A percentile compares a stretch with the other conserved stretches of the same genome.
Conservation (phyloP, 1,140 invertebrate species). For the Drosophila bifasciata region DNA sequence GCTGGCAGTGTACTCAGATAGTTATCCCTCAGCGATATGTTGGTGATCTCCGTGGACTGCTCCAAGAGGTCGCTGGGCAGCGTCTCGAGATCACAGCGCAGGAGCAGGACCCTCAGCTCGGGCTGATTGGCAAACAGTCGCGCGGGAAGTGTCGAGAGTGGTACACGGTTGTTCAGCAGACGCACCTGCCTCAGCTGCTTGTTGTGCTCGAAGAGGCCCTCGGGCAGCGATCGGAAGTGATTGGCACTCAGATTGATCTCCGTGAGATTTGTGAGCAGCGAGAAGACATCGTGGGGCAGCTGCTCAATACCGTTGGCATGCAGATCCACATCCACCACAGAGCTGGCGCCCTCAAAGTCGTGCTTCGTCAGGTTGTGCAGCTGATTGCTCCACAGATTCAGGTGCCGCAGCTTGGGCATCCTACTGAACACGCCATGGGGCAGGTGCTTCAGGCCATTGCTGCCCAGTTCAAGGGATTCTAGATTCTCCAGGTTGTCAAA, state of each 20-base stretch:
- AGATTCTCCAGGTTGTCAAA: slow-evolving; percentile 86
- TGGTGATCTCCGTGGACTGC: slow-evolving; percentile 85
- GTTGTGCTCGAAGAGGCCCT: slow-evolving; percentile 86
- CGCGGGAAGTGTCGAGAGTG: slow-evolving; percentile 85
- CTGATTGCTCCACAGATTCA: slow-evolving; percentile 88
- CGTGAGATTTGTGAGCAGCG: slow-evolving; percentile 85
- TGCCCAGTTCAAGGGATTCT: slow-evolving; percentile 87
- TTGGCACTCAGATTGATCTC: slow-evolving; percentile 87
- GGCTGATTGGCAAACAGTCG: slow-evolving; percentile 86
- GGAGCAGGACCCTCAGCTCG: slow-evolving; percentile 85
- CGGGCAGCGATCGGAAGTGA: slow-evolving; percentile 86
- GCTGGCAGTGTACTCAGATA: slow-evolving; percentile 85
- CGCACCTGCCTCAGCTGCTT: slow-evolving; percentile 85
- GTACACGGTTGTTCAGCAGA: slow-evolving; percentile 85
- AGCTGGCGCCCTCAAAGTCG: slow-evolving; percentile 86
- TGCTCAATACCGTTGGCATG: slow-evolving; percentile 87
- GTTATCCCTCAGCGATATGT: slow-evolving; percentile 86
- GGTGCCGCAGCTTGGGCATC: slow-evolving; percentile 85
- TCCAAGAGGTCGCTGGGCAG: slow-evolving; percentile 86
- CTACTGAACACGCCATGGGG: slow-evolving; percentile 86
- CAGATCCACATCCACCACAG: slow-evolving; percentile 87
- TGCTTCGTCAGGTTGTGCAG: slow-evolving; percentile 86
- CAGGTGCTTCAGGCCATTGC: slow-evolving; percentile 86
- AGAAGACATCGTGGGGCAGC: slow-evolving; percentile 86
- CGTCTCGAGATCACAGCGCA: slow-evolving; percentile 79